phyloP scores from a whole-genome alignment of 2,888 invertebrate genomes.

The Portevinia maculata region DNA sequence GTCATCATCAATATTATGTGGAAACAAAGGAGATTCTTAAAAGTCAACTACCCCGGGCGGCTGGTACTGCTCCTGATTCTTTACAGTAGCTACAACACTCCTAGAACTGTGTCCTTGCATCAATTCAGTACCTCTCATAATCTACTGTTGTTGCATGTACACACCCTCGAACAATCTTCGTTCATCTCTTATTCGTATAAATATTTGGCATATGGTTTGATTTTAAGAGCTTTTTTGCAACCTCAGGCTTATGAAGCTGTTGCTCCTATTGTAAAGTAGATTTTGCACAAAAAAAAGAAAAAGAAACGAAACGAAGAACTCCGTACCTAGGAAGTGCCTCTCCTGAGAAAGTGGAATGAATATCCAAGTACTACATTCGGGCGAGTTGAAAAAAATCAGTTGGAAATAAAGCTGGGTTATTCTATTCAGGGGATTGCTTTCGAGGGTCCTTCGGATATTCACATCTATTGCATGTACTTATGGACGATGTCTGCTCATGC shows the following conservation, averaged over 20 bases:
- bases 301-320: constrained; percentile 31
- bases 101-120: constrained; percentile 53
- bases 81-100: constrained; percentile 1
- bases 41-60: too few species aligned
- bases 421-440: constrained; percentile 51
- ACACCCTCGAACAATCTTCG: constrained; percentile 21
- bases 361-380: background rate
- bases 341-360: constrained; percentile 11
- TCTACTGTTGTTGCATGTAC: constrained; percentile 31
- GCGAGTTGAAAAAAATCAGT: background rate
- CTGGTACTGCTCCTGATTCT: too few species aligned
- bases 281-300: constrained; percentile 49
- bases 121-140: constrained; percentile 43
- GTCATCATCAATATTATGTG: too few species aligned
- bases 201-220: constrained; percentile 64
- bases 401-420: background rate
- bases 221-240: constrained; percentile 52
- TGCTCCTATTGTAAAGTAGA: constrained; percentile 45
- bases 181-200: constrained; percentile 37
- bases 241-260: constrained; percentile 44
- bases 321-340: constrained; percentile 35
- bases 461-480: background rate
- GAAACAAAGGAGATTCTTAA: too few species aligned
- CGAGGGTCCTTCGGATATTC: constrained; percentile 35
- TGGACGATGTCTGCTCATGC: constrained; percentile 12